Base-by-base conservation (phyloP, 2,888 invertebrate species). In the Metacarcinus magister region DNA sequence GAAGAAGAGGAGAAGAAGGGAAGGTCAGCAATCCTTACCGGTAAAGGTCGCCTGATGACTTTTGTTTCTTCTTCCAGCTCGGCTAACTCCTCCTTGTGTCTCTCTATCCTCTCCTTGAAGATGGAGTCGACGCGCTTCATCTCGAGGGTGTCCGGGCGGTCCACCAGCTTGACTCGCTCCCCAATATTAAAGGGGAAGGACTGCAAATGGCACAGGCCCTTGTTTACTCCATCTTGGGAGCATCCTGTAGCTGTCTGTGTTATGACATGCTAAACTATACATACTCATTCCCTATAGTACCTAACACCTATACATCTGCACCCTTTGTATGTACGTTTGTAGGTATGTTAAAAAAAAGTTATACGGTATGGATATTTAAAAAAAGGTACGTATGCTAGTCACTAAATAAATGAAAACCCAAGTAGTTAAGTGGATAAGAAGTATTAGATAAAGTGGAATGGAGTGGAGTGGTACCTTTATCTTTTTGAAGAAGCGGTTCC, bases 61-160 rank as follows among this genome's bases (percentile, higher is more conserved):
- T 99, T 98, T 97, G 98, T 99, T 97, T 98, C 98, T 97, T 98
- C 98, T 97, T 99, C 99, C 93, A 99, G 98, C 97, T 98, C 99
- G 0, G 98, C 99, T 92, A 99, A 98, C 97, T 99, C 99, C 97
- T 99, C 99, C 97, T 99, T 99, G 97, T 99, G 99, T 97, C 99
- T 99, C 97, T 99, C 99, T 0, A 99, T 98, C 13, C 99, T 98
- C 97, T 99, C 99, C 96, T 99, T 98, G 98, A 99, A 99, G 2
- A 99, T 99, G 0, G 99, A 99, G 97, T 99, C 98, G 0, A 99
- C 99, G 54, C 99, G 98, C 97, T 98, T 98, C 0, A 99, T 98
- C 97, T 99, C 99, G 32, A 99, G 97, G 0, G 98, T 98, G 60
- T 98, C 98, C 96, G 99, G 98, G 44, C 99, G 98, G 0, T 98